phyloP scores from a whole-genome alignment of 1,140 invertebrate species.

The Ips typographus region DNA sequence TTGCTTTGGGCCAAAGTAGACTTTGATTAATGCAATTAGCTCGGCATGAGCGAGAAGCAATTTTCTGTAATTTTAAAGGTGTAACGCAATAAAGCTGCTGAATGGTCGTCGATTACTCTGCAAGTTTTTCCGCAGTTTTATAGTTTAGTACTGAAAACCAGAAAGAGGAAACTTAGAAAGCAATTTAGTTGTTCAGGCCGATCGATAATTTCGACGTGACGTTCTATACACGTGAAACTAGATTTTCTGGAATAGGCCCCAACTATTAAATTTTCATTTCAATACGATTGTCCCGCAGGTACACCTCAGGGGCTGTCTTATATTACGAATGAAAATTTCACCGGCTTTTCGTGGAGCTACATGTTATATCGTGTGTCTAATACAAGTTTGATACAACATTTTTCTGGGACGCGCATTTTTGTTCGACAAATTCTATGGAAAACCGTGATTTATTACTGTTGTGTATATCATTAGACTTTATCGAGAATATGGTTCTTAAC shows the following conservation, averaged over 20 bases:
- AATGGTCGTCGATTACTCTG: slow-evolving; percentile 10
- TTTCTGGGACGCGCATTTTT: no score
- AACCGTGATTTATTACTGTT: no score
- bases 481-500: no score
- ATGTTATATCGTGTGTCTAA: background rate
- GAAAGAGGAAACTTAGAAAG: background rate
- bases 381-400: no score
- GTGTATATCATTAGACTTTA: no score
- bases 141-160: slow-evolving; percentile 1
- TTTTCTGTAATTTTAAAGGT: slow-evolving; percentile 21
- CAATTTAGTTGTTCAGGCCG: background rate
- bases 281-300: background rate
- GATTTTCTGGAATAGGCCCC: slow-evolving; percentile 9
- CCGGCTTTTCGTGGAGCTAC: slow-evolving; percentile 1
- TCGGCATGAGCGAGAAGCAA: slow-evolving; percentile 10
- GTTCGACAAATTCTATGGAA: no score
- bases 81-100: slow-evolving; percentile 13
- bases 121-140: background rate
- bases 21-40: slow-evolving; percentile 22
- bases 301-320: slow-evolving; percentile 3
- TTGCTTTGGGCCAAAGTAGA: slow-evolving; percentile 15
- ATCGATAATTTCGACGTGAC: background rate
- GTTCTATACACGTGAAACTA: background rate
- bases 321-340: slow-evolving; percentile 18
- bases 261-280: slow-evolving; percentile 14